These are phyloP conservation scores for Monomorium pharaonis DNA, from an alignment of 1,140 invertebrate genomes.

Conservation along the genomic window DNA sequence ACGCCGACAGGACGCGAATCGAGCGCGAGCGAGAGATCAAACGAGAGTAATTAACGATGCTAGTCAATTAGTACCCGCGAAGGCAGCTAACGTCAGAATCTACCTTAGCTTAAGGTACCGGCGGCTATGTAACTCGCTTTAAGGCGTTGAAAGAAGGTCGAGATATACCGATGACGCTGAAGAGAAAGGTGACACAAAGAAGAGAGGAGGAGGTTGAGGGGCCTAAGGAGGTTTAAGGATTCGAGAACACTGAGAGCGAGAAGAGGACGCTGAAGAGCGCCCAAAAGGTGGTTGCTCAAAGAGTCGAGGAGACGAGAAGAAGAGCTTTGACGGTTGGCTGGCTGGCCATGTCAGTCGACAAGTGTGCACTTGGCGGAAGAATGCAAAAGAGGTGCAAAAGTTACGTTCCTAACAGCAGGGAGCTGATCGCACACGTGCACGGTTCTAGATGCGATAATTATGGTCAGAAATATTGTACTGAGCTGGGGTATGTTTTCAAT, in stretches of 20 bases:
- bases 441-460: not conserved
- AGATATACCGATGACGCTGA: slow-evolving; percentile 41
- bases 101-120: slow-evolving; percentile 66
- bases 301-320: slow-evolving; percentile 33
- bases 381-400: slow-evolving; percentile 26
- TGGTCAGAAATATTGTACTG: not conserved
- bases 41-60: slow-evolving; percentile 84
- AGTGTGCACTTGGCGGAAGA: slow-evolving; percentile 26
- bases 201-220: slow-evolving; percentile 23
- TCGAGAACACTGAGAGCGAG: slow-evolving; percentile 31
- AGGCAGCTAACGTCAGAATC: slow-evolving; percentile 63
- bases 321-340: slow-evolving; percentile 15
- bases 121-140: slow-evolving; percentile 23
- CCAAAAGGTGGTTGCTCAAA: slow-evolving; percentile 50
- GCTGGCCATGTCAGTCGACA: slow-evolving; percentile 7
- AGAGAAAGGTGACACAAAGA: not conserved
- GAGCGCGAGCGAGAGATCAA: slow-evolving; percentile 67
- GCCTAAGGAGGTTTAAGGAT: slow-evolving; percentile 20
- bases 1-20: slow-evolving; percentile 55
- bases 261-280: slow-evolving; percentile 42
- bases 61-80: slow-evolving; percentile 83
- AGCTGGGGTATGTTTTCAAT: not conserved
- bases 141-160: slow-evolving; percentile 56
- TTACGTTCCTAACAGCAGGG: not conserved
- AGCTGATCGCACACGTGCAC: not conserved